Base-by-base conservation (phyloP, 2,113 vertebrate genomes). In the Toxostoma redivivum region DNA sequence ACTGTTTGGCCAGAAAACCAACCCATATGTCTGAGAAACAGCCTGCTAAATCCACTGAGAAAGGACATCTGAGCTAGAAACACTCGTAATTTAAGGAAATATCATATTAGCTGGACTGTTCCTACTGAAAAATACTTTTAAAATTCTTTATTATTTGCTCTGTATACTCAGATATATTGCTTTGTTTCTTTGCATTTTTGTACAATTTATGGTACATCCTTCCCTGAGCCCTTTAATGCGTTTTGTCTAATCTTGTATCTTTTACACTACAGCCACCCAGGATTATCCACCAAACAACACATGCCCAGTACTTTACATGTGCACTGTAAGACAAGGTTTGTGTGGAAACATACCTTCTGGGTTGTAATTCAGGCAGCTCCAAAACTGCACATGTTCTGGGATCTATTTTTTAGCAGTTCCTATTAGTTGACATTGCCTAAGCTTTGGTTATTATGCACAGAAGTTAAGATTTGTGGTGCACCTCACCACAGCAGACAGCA, bases 11-110 rank as follows among this genome's bases (percentile, higher is more conserved):
- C 60, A 88, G 67, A 69, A 94, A 88, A 57, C 3, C 22, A 30
- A 0, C 3, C 22, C 27, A 0, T 15, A 37, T 22, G 12, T 44
- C n/a, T 6, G 8, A 56, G 23, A 80, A 92, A 65, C 0, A 44
- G 22, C n/a, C 25, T 57, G 1, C 1, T 73, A 73, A 95, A 88
- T 77, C 54, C 50, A 42, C 31, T 1, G 1, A 72, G 27, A 61
- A 93, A 83, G n/a, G 30, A 15, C 8, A 57, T n/a, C 45, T 80
- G 40, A 70, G 19, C 50, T 57, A 57, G 30, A 17, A 57, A 48
- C 11, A 28, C 4, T 38, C 47, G 30, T 83, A 42, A 69, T 85
- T 71, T 88, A 80, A 83, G 54, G 8, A 51, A 79, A 45, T 10
- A 65, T 56, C 3, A 1, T 64, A 67, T 72, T 57, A 90, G 62